Conservation (phyloP, 2,113 vertebrate species). For the Platanista minor region DNA sequence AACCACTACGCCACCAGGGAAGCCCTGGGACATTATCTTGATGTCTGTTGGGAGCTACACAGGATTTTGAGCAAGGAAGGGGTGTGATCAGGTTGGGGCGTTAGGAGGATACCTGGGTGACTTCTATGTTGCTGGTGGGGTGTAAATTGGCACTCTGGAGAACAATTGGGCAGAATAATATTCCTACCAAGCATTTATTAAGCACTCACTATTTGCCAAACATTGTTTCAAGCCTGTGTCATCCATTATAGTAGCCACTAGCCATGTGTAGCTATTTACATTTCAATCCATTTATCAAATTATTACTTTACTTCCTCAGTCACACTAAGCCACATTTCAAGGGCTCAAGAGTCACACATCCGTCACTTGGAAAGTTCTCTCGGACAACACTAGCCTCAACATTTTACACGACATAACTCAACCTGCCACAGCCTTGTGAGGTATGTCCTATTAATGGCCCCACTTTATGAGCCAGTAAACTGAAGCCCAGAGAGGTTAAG, state of each 20-base stretch:
- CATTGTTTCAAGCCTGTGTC: not conserved
- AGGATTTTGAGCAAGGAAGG: not conserved
- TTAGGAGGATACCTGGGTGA: not conserved
- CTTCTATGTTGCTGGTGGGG: not conserved
- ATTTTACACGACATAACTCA: not conserved
- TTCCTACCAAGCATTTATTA: not conserved
- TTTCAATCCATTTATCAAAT: not conserved
- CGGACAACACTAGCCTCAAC: not conserved
- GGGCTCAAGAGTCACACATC: not conserved
- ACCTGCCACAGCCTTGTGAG: not conserved
- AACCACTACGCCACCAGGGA: not conserved
- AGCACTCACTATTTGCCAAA: not conserved
- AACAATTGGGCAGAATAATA: not conserved
- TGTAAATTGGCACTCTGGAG: not conserved
- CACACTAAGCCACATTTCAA: not conserved
- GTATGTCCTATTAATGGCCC: not conserved
- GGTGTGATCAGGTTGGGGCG: not conserved
- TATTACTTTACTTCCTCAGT: not conserved
- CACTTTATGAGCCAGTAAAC: not conserved
- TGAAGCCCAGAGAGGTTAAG: not conserved
- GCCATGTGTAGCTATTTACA: not conserved
- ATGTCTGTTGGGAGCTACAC: not conserved
- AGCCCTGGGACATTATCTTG: not conserved
- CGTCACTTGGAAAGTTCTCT: not conserved
- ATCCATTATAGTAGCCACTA: not conserved